phyloP scores from a whole-genome alignment of 2,113 vertebrate species.

The Smithornis capensis region DNA sequence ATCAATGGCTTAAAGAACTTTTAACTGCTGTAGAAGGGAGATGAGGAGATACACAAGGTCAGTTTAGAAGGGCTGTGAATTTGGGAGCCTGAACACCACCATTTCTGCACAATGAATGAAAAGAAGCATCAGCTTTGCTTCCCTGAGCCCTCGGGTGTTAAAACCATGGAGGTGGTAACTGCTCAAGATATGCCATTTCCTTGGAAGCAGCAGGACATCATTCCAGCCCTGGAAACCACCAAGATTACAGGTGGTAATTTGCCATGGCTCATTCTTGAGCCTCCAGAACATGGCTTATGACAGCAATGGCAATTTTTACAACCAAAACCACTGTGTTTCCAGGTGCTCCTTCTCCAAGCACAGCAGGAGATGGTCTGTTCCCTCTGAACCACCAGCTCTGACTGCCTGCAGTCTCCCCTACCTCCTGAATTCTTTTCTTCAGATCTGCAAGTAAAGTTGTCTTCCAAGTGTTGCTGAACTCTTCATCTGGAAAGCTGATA shows the following conservation, averaged over 20 bases:
- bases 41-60: not conserved
- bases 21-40: not conserved
- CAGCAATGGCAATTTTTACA: not conserved
- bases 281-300: not conserved
- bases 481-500: conserved; percentile 72
- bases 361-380: not conserved
- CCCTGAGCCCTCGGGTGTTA: not conserved
- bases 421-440: conserved; percentile 81
- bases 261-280: not conserved
- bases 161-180: not conserved
- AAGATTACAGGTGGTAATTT: accelerated
- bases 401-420: not conserved
- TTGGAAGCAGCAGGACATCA: not conserved
- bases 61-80: not conserved
- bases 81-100: not conserved
- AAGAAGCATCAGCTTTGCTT: not conserved
- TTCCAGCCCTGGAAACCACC: not conserved
- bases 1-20: not conserved
- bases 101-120: not conserved
- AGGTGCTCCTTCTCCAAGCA: accelerated
- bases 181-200: not conserved
- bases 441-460: conserved; percentile 74
- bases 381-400: not conserved
- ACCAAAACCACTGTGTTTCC: not conserved
- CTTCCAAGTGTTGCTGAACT: conserved; percentile 76